Base-by-base conservation (phyloP, 1,140 invertebrate species). In the Oryctes rhinoceros region DNA sequence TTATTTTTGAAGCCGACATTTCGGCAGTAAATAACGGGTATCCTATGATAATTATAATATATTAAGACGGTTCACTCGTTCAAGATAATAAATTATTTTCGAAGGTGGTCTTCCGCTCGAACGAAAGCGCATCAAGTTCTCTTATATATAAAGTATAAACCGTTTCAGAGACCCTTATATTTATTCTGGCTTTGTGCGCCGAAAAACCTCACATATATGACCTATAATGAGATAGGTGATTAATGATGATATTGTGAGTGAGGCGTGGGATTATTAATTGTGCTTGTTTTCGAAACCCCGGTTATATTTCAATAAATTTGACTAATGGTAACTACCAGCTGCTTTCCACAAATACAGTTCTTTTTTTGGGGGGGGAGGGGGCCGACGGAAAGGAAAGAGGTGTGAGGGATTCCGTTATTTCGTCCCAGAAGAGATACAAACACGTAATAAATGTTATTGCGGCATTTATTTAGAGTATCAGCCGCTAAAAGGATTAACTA, bases 241-340 rank as follows among this genome's bases (percentile, higher is more conserved):
- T 67, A 67, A 67, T 67, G 65, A 35, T 13, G 20, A 35, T 67
- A 67, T 67, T 35, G 18, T 67, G 65, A 67, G 20, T 67, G 65
- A 67, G 65, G 65, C 18, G 18, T 20, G 6, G 20, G 65, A 24
- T 67, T 67, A 67, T 67, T 67, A 67, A 67, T 67, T 67, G 11
- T 67, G 65, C 65, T 67, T 67, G 65, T 67, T 67, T 67, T 67
- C 65, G 65, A 67, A 67, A 4, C 65, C 24, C 65, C 65, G 18
- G 9, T 24, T 67, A 13, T 67, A 67, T 67, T 67, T 67, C 65
- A 67, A 67, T 67, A 67, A 67, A 67, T 67, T 67, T 67, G 65
- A 67, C 65, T 67, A 67, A 67, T 67, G 65, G 5, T 35, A 67
- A 67, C 13, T 53, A 67, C 30, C 18, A 7, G 18, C 18, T 4